Base-by-base conservation (phyloP, 2,113 vertebrate genomes). In the Rhea americana region DNA sequence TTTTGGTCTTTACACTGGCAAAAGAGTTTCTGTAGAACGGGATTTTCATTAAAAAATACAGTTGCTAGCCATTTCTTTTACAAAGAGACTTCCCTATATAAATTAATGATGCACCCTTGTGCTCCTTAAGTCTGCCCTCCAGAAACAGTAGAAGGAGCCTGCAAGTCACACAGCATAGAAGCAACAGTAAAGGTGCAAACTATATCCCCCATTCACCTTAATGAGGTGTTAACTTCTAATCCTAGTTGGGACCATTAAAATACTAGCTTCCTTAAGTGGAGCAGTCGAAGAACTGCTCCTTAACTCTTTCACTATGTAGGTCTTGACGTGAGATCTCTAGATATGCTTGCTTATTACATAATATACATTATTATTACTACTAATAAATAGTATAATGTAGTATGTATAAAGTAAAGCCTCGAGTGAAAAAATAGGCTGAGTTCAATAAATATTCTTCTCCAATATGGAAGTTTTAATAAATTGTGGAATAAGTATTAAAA, bases 211-310 rank as follows among this genome's bases (percentile, higher is more conserved):
- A 84, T 90, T 94, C 88, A 90, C 72, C 90, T 93, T 96, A 96
- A 96, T 91, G 95, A 94, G 76, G 91, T 95, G 94, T 94, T 95
- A 96, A 96, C 74, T 85, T 93, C 91, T 93, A 93, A 96, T 91
- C 80, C 91, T 94, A 79, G 80, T 55, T 93, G 91, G 85, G 85
- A 84, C 88, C 66, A 90, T 94, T 91, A 95, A 96, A 94, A 90
- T 41, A 66, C 74, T 32, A 77, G 70, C 66, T 87, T 91, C 18
- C 0, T 82, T 85, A 76, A 66, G 50, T 73, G 70, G 61, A 66
- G 62, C 17, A 63, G 13, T 43, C 83, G 81, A 93, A 67, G 43
- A 58, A 16, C 73, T 59, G 8, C 55, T 18, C 37, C 24, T 96
- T 95, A 96, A 95, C 95, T 82, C 88, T 86, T 93, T 68, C 80